Evolutionary conservation across 2,888 invertebrate genomes (phyloP), one percentile per base, ranked within the genome.

Genomic region (Drosophila silvestris): DNA sequence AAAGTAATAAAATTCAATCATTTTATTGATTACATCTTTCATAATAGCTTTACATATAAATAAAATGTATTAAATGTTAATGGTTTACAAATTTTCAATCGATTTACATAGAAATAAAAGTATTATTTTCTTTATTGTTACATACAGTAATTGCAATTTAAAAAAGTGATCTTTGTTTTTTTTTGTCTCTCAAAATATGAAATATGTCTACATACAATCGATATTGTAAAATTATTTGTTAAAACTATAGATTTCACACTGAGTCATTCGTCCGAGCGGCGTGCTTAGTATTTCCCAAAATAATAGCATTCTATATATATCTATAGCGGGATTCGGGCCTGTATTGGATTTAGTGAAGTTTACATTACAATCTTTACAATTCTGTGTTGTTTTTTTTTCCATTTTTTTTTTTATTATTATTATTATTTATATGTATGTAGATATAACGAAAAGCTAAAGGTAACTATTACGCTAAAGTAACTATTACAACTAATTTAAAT

Each of bases 381-480:
- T 32, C 5, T 41, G 9, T 26, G 9, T 19, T 10, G 7, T 35
- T 22, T 19, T 10, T 28, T 10, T 22, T 9, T 28, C 12, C 12
- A 41, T 61, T 39, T 35, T 44, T 44, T 53, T 33, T 59, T 14
- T 35, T 22, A 57, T 12, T 66, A 28, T 41, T 64, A 1, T 56
- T 22, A 58, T 44, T 32, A 26, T 61, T 32, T 37, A 57, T 57
- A 62, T 61, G 57, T 50, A 76, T 79, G 61, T 79, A 82, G 51
- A 86, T 71, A 60, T 81, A 81, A 79, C 79, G 81, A 85, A 69
- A 73, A 79, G 78, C 74, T 87, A 82, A 78, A 81, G 64, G 64
- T 80, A 73, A 81, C 81, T 81, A 83, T 85, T 88, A 85, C 60
- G 77, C 85, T 85, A 85, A 74, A 79, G 70, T 85, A 88, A 74